Percentiles rank a stretch among this genome's conserved stretches.
These are phyloP conservation scores for Folsomia manolachei DNA, from an alignment of 2,888 invertebrate genomes.

Conservation along the genomic window DNA sequence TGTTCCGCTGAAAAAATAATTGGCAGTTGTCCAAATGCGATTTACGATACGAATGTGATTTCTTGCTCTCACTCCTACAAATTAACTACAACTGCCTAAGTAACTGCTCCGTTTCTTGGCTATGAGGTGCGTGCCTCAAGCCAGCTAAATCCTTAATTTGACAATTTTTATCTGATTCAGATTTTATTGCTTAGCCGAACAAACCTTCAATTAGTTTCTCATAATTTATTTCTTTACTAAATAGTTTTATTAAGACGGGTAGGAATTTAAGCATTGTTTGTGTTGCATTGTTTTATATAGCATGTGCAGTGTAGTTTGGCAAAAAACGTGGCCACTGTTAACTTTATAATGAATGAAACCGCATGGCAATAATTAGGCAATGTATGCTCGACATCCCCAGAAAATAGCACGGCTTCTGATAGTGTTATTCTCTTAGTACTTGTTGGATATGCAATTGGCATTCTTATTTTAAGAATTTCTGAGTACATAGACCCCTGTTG, in stretches of 20 bases:
- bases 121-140: too few relatives aligned
- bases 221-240: constrained; percentile 1
- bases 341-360: too few relatives aligned
- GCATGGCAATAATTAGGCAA: too few relatives aligned
- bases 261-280: too few relatives aligned
- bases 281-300: too few relatives aligned
- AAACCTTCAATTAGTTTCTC: neutral
- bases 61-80: neutral
- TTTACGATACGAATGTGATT: too few relatives aligned
- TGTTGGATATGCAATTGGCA: neutral
- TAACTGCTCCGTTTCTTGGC: neutral
- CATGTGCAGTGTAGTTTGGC: too few relatives aligned
- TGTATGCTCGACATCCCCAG: too few relatives aligned
- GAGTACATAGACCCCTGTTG: neutral
- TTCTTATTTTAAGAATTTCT: neutral
- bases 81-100: neutral
- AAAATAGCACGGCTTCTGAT: too few relatives aligned
- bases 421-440: too few relatives aligned
- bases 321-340: too few relatives aligned
- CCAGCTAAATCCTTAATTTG: neutral
- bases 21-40: constrained; percentile 45
- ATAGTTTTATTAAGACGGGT: neutral
- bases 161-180: neutral
- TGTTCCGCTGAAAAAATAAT: constrained; percentile 43
- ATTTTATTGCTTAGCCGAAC: neutral